phyloP scores from a whole-genome alignment of 2,888 invertebrate genomes.

The Brachyopa scutellaris region DNA sequence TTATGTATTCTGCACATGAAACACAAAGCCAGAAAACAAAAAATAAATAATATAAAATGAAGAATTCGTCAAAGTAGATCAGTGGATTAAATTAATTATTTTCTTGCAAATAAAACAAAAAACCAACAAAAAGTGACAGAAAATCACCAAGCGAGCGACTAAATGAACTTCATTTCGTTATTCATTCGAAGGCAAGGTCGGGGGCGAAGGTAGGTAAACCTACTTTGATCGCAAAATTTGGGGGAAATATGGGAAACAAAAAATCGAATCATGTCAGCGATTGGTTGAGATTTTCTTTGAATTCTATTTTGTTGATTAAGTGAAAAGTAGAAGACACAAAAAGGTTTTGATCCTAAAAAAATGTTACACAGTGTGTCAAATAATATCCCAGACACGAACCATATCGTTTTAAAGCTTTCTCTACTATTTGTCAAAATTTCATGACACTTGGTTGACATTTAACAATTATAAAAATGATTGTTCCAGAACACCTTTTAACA shows the following conservation, averaged over 20 bases:
- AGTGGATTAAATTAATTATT: conserved; percentile 45
- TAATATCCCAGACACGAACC: too few species aligned
- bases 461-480: too few species aligned
- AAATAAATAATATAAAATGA: not conserved
- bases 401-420: too few species aligned
- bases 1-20: conserved; percentile 47
- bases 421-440: too few species aligned
- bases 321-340: too few species aligned
- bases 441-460: too few species aligned
- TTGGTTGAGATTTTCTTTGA: not conserved
- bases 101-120: too few species aligned
- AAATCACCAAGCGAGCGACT: conserved; percentile 7
- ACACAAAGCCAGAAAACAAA: conserved; percentile 6
- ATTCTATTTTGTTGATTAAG: too few species aligned
- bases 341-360: too few species aligned
- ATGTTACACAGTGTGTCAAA: too few species aligned
- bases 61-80: conserved; percentile 33
- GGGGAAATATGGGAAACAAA: too few species aligned
- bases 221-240: not conserved
- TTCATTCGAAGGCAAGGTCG: conserved; percentile 12
- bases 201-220: not conserved
- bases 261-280: not conserved
- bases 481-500: too few species aligned
- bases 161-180: conserved; percentile 1
- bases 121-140: not conserved